phyloP scores from a whole-genome alignment of 1,140 invertebrate species.

The Ceratitis capitata region DNA sequence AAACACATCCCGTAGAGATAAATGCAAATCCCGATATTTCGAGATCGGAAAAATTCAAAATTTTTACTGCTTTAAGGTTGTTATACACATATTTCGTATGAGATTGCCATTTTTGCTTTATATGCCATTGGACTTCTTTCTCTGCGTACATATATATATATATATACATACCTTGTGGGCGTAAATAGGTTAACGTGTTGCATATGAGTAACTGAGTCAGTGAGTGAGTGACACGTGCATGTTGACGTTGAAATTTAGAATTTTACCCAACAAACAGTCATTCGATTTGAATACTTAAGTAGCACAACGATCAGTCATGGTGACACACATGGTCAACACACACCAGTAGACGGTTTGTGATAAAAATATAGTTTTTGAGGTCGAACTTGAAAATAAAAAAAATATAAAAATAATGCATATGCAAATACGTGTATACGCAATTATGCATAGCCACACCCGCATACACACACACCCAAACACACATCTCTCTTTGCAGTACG shows the following conservation, averaged over 20 bases:
- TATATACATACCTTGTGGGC: neutral
- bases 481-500: too few species aligned
- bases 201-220: neutral
- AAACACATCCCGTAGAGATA: too few species aligned
- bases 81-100: neutral
- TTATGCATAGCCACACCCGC: neutral
- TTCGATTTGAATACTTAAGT: slow-evolving; percentile 26
- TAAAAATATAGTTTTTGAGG: neutral
- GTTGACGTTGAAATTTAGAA: slow-evolving; percentile 22
- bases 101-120: neutral
- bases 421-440: neutral
- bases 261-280: neutral
- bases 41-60: neutral
- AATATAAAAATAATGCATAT: neutral
- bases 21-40: neutral
- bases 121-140: neutral
- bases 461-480: neutral
- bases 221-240: neutral
- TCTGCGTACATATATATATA: neutral
- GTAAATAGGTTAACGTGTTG: neutral
- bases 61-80: neutral
- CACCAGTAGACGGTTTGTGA: too few species aligned
- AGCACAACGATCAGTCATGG: slow-evolving; percentile 7
- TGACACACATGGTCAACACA: neutral
- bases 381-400: neutral